phyloP scores from a whole-genome alignment of 2,113 vertebrate species.

The Nestor notabilis region DNA sequence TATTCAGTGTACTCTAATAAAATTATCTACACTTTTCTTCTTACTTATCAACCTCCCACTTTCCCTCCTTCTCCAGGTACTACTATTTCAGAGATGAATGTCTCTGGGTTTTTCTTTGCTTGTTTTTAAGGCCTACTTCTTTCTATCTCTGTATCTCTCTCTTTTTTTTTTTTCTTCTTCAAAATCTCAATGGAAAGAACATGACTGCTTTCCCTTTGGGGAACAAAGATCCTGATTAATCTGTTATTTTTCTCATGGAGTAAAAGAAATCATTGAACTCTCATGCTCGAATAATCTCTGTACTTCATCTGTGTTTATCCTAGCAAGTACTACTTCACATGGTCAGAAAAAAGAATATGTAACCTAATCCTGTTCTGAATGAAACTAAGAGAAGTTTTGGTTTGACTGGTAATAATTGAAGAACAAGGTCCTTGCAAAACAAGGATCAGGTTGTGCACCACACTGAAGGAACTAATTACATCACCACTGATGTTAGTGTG shows the following conservation, averaged over 20 bases:
- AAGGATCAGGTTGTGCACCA: neutral
- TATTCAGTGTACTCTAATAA: neutral
- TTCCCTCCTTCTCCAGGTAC: accelerated
- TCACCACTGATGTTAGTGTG: neutral
- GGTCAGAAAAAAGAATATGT: neutral
- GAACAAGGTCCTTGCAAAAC: neutral
- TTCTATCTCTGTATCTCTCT: neutral
- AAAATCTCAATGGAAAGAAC: neutral
- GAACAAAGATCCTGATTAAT: neutral
- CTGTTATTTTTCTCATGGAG: neutral
- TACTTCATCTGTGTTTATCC: neutral
- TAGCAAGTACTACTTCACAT: neutral
- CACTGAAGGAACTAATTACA: neutral
- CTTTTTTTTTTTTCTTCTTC: neutral
- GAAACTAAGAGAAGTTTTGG: neutral
- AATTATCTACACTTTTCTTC: neutral
- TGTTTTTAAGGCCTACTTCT: neutral
- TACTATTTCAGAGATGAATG: neutral
- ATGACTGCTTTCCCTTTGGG: accelerated
- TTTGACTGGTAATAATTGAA: neutral
- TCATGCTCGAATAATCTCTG: neutral
- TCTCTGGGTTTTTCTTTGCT: neutral
- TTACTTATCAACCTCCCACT: neutral
- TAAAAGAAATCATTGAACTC: neutral
- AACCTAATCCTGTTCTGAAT: neutral